Evolutionary conservation across 2,888 invertebrate genomes (phyloP).

Genomic region (Drosophila prolongata): DNA sequence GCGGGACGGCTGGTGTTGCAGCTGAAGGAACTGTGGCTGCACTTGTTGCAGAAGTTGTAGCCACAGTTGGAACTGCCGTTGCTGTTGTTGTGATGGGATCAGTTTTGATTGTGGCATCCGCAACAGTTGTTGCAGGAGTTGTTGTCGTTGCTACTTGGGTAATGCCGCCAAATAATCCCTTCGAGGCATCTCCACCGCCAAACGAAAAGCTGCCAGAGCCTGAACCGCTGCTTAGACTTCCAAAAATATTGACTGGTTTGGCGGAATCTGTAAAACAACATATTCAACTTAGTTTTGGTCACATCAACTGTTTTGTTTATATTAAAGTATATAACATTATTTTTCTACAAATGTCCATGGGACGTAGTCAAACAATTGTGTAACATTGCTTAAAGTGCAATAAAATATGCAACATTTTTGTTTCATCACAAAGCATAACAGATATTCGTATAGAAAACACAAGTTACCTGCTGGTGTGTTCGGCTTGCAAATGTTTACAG

Average conservation of each 20-base stretch:
- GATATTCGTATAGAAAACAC: background rate
- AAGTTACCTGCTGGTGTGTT: constrained; percentile 40
- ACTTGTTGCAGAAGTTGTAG: constrained; percentile 10
- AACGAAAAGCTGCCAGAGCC: constrained; percentile 18
- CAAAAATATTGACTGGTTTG: constrained; percentile 48
- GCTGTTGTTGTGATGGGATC: constrained; percentile 10
- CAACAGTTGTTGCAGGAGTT: background rate
- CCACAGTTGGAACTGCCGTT: constrained; percentile 1
- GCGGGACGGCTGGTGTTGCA: background rate
- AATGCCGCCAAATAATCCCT: constrained; percentile 29
- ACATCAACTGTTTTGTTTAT: too few relatives aligned
- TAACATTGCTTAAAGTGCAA: too few relatives aligned
- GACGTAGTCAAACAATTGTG: too few relatives aligned
- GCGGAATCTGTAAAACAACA: constrained; percentile 1
- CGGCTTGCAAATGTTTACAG: constrained; percentile 81
- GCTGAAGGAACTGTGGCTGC: background rate
- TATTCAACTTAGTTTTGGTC: background rate
- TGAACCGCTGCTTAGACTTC: constrained; percentile 36
- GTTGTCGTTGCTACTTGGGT: background rate
- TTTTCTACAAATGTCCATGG: too few relatives aligned
- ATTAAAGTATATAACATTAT: too few relatives aligned
- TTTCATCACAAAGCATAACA: too few relatives aligned
- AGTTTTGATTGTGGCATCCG: constrained; percentile 3
- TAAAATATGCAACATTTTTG: too few relatives aligned
- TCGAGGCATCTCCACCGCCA: constrained; percentile 26